These are phyloP conservation scores for Argentina silus DNA, from an alignment of 2,797 vertebrate genomes.

Conservation along the genomic window DNA sequence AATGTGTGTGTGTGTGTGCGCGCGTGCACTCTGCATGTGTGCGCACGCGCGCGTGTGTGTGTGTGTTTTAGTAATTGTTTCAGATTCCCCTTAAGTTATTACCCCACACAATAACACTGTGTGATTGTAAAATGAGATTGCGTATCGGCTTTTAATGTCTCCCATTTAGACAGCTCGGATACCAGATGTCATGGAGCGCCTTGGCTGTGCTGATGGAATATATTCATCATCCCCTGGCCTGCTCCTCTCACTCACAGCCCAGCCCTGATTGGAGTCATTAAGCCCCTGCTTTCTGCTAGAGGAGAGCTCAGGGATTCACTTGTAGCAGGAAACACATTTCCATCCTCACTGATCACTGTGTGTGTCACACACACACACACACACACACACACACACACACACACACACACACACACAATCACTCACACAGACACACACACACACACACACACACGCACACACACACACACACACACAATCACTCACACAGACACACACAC, in stretches of 20 bases:
- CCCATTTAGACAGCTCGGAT: slow-evolving; percentile 72
- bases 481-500: slow-evolving; percentile 5
- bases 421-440: too few species aligned
- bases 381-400: too few species aligned
- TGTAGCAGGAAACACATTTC: neutral
- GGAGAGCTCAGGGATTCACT: slow-evolving; percentile 12
- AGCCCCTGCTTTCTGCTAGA: slow-evolving; percentile 33
- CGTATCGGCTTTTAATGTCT: slow-evolving; percentile 78
- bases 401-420: too few species aligned
- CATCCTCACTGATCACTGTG: slow-evolving; percentile 26
- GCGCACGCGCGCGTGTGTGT: slow-evolving; percentile 18
- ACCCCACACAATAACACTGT: slow-evolving; percentile 69
- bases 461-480: slow-evolving; percentile 2
- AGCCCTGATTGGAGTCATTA: slow-evolving; percentile 36
- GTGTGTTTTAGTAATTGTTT: slow-evolving; percentile 77
- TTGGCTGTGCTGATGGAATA: slow-evolving; percentile 74
- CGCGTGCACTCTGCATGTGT: slow-evolving; percentile 30
- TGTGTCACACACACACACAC: neutral
- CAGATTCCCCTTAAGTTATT: slow-evolving; percentile 73
- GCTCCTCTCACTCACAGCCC: slow-evolving; percentile 25
- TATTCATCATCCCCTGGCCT: slow-evolving; percentile 71
- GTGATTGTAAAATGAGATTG: slow-evolving; percentile 73
- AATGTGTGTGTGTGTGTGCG: slow-evolving; percentile 17
- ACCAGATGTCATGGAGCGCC: slow-evolving; percentile 74
- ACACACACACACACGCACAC: slow-evolving; percentile 16